phyloP scores from a whole-genome alignment of 2,888 invertebrate species.

The Meteorus cinctellus region DNA sequence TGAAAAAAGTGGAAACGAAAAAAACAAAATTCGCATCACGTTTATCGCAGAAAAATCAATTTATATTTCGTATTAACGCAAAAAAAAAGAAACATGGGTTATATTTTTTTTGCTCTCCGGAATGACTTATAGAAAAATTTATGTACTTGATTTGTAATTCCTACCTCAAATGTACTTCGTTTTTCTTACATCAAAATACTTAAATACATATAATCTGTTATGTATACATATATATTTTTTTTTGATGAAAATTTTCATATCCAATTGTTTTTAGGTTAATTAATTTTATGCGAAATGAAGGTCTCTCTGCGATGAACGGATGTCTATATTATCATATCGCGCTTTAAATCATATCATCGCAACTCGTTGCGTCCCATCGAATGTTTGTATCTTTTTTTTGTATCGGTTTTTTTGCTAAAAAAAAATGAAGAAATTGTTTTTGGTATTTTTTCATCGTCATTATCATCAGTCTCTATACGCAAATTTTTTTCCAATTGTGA shows the following conservation, averaged over 20 bases:
- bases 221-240: background rate
- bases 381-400: background rate
- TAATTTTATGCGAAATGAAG: background rate
- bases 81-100: background rate
- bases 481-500: background rate
- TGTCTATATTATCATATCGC: conserved; percentile 7
- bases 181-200: background rate
- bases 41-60: conserved; percentile 2
- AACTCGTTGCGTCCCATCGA: conserved; percentile 7
- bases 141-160: conserved; percentile 9
- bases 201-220: background rate
- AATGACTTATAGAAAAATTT: background rate
- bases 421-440: background rate
- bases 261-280: conserved; percentile 13
- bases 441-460: background rate
- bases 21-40: background rate
- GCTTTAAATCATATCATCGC: conserved; percentile 33
- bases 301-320: conserved; percentile 18
- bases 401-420: background rate
- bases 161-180: conserved; percentile 4
- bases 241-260: background rate
- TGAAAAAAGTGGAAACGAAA: background rate
- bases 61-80: background rate
- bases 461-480: background rate
- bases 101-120: background rate